These are phyloP conservation scores for Vanessa tameamea DNA, from an alignment of 1,140 invertebrate species.

Conservation along the genomic window DNA sequence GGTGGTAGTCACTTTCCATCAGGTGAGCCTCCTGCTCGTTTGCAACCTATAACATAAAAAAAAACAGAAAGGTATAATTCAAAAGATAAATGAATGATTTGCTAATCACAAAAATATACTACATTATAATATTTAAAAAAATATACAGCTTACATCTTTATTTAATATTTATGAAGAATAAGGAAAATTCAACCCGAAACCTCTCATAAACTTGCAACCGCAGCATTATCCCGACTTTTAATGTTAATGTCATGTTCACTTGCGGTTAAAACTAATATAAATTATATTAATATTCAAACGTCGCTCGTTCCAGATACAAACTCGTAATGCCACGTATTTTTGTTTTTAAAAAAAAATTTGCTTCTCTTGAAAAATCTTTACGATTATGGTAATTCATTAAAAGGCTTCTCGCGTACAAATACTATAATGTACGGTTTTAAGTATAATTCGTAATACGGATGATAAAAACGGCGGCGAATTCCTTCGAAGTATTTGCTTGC, in stretches of 20 bases:
- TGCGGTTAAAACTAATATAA: conserved; percentile 24
- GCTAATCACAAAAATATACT: no score
- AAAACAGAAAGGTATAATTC: no score
- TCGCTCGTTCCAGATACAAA: conserved; percentile 26
- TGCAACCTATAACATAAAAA: no score
- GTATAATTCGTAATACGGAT: background rate
- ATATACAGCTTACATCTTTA: background rate
- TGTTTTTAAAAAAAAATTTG: conserved; percentile 30
- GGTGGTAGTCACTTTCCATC: no score
- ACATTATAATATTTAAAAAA: no score
- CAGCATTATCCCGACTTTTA: conserved; percentile 7
- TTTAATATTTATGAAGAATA: background rate
- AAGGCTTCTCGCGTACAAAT: conserved; percentile 26
- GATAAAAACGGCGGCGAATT: background rate
- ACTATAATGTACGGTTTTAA: conserved; percentile 10
- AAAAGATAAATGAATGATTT: no score
- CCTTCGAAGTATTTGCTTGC: background rate
- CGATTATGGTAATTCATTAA: conserved; percentile 39
- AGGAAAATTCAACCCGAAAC: background rate
- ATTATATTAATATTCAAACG: conserved; percentile 35
- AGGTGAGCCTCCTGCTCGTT: no score
- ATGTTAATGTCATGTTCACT: conserved; percentile 12
- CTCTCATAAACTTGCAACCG: background rate
- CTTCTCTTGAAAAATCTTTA: conserved; percentile 26
- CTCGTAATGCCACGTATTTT: conserved; percentile 36